Percentiles rank a stretch among this genome's conserved stretches.
Evolutionary conservation across 1,140 invertebrate genomes (phyloP).

Genomic region (Drosophila tsacasi): DNA sequence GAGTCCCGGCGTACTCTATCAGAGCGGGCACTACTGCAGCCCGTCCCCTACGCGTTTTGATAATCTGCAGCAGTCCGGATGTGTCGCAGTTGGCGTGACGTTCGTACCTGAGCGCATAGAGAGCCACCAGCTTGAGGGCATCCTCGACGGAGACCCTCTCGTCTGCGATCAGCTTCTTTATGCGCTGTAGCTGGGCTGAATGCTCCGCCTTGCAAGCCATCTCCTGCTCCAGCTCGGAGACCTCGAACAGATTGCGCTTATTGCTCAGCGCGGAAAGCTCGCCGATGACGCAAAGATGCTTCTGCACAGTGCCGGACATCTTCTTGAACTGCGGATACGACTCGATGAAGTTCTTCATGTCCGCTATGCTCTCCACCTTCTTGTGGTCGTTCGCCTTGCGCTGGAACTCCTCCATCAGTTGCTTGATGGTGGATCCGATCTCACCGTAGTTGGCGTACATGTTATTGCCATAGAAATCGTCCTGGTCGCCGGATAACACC

Average conservation of each 20-base stretch:
- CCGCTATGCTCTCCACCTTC: conserved; percentile 98
- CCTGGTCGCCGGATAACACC: conserved; percentile 97
- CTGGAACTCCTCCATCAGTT: conserved; percentile 99
- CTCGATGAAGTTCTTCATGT: conserved; percentile 99
- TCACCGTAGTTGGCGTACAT: conserved; percentile 99
- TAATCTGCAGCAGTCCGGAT: conserved; percentile 89
- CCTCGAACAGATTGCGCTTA: conserved; percentile 92
- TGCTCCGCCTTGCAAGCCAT: conserved; percentile 97
- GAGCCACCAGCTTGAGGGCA: conserved; percentile 94
- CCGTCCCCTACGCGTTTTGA: conserved; percentile 89
- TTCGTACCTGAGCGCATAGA: conserved; percentile 97
- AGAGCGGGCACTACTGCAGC: conserved; percentile 89
- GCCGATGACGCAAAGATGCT: conserved; percentile 98
- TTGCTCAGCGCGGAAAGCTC: conserved; percentile 95
- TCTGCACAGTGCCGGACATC: conserved; percentile 98
- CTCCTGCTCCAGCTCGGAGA: conserved; percentile 99
- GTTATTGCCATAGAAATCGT: conserved; percentile 99
- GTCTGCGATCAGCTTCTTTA: conserved; percentile 90
- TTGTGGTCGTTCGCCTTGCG: conserved; percentile 97
- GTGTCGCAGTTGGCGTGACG: conserved; percentile 94
- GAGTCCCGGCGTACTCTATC: conserved; percentile 93
- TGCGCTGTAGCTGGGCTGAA: conserved; percentile 92
- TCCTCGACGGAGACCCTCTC: conserved; percentile 92
- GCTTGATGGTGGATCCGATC: conserved; percentile 98
- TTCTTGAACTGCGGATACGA: conserved; percentile 99